Percentiles rank a stretch among this genome's conserved stretches.
Evolutionary conservation across 2,113 vertebrate genomes (phyloP).

Genomic region (Hippolais icterina): DNA sequence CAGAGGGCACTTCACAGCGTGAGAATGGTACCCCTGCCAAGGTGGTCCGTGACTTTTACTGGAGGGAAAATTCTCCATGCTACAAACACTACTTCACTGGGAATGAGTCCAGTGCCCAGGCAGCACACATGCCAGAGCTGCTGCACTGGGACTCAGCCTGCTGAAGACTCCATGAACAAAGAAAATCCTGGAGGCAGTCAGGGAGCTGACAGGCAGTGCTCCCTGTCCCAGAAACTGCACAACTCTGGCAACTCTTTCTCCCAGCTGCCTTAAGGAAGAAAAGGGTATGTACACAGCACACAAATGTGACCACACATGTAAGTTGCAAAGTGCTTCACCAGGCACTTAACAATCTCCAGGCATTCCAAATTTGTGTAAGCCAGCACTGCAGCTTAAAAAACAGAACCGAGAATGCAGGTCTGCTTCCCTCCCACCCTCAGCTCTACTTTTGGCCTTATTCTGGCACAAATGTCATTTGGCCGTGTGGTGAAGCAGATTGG

Average conservation of each 20-base stretch:
- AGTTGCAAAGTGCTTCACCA: background rate
- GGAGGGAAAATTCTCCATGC: background rate
- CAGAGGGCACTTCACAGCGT: slow-evolving; percentile 43
- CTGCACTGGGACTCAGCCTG: background rate
- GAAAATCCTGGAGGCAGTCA: background rate
- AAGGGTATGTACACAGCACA: background rate
- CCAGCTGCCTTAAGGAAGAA: background rate
- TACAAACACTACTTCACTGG: background rate
- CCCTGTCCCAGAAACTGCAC: background rate
- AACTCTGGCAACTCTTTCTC: background rate
- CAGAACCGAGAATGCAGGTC: background rate
- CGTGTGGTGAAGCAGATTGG: background rate
- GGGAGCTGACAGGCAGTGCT: background rate
- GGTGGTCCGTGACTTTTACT: background rate
- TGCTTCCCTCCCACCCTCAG: background rate
- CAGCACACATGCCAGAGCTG: background rate
- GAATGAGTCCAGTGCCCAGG: background rate
- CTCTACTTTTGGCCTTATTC: background rate
- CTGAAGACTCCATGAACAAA: background rate
- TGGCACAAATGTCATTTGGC: background rate
- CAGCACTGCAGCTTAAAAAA: background rate
- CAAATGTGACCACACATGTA: accelerated
- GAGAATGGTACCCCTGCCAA: slow-evolving; percentile 52
- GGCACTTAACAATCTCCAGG: background rate
- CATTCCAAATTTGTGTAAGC: background rate